Evolutionary conservation across 2,797 vertebrate species (phyloP).

Genomic region (Phoebastria nigripes): DNA sequence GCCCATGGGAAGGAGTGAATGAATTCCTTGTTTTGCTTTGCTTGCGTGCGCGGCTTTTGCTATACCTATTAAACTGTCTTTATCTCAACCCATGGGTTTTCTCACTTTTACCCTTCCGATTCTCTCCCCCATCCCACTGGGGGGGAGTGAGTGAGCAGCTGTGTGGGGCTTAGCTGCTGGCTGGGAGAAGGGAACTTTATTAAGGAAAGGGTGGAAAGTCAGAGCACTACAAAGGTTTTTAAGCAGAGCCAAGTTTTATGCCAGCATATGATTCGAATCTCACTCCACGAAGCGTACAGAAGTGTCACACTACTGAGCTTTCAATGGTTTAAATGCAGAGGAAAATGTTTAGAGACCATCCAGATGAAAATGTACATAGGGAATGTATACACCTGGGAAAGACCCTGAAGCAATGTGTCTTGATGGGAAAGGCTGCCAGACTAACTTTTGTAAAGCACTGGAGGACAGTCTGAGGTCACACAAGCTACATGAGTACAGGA

Average conservation of each 20-base stretch:
- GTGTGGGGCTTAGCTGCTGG: too few species aligned
- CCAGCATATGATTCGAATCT: neutral
- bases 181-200: neutral
- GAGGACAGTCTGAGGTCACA: neutral
- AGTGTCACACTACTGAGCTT: neutral
- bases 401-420: neutral
- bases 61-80: too few species aligned
- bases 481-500: neutral
- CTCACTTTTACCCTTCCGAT: too few species aligned
- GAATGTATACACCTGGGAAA: neutral
- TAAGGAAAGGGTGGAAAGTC: neutral
- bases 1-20: too few species aligned
- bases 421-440: neutral
- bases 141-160: too few species aligned
- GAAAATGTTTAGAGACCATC: neutral
- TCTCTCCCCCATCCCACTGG: too few species aligned
- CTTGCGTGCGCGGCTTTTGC: too few species aligned
- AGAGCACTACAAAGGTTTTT: neutral
- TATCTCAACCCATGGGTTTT: too few species aligned
- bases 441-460: neutral
- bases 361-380: neutral
- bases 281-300: neutral
- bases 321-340: neutral
- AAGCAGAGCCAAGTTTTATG: neutral
- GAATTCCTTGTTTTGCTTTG: too few species aligned